Percentiles rank a stretch among this genome's conserved stretches.
These are phyloP conservation scores for Listronotus bonariensis DNA, from an alignment of 1,140 invertebrate species.

Conservation along the genomic window DNA sequence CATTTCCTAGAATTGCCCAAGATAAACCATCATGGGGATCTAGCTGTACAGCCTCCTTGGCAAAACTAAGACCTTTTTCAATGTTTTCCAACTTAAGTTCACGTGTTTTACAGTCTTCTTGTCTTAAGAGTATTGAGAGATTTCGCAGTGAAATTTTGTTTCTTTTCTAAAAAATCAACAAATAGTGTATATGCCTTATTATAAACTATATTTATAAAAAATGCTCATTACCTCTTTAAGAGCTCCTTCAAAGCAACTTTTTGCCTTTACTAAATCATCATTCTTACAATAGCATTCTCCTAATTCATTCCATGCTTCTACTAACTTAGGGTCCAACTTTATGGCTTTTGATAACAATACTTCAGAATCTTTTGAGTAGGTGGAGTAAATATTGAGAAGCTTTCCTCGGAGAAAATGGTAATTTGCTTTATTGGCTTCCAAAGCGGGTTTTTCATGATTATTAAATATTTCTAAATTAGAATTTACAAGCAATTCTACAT, in stretches of 20 bases:
- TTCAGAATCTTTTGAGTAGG: conserved; percentile 71
- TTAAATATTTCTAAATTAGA: conserved; percentile 68
- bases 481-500: conserved; percentile 70
- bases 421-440: conserved; percentile 64
- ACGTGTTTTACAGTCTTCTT: conserved; percentile 61
- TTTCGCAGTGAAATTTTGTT: conserved; percentile 81
- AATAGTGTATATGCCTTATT: background rate
- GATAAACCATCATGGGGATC: conserved; percentile 83
- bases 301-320: conserved; percentile 88
- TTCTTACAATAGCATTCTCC: conserved; percentile 91
- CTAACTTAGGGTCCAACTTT: conserved; percentile 80
- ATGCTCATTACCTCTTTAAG: conserved; percentile 71
- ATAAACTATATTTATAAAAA: background rate
- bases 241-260: conserved; percentile 84
- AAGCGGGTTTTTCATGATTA: conserved; percentile 60
- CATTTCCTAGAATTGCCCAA: conserved; percentile 86
- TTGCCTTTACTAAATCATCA: conserved; percentile 77
- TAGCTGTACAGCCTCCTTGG: conserved; percentile 81
- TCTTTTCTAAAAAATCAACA: conserved; percentile 63
- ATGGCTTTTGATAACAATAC: conserved; percentile 80
- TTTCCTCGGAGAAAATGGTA: conserved; percentile 78
- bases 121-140: conserved; percentile 81
- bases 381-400: conserved; percentile 74
- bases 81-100: conserved; percentile 69
- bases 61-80: conserved; percentile 74